These are phyloP conservation scores for Microcebus tavaratra DNA, from an alignment of 2,113 vertebrate genomes.

Conservation along the genomic window DNA sequence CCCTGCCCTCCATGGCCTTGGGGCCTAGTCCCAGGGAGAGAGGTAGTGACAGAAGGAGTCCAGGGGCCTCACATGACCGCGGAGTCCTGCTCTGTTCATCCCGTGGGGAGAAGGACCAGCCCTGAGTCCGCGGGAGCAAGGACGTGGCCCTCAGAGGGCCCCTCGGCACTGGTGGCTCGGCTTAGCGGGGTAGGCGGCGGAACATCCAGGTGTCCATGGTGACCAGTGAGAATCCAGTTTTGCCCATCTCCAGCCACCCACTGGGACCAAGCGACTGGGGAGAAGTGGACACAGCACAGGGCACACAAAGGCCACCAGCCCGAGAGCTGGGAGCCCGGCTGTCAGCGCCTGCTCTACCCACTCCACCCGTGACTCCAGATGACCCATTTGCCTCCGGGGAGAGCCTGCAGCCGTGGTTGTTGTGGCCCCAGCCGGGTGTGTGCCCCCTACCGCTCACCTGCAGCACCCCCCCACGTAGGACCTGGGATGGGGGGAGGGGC, in stretches of 20 bases:
- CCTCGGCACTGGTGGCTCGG: not conserved
- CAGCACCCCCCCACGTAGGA: not conserved
- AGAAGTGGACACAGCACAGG: fast-evolving
- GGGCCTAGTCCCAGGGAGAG: not conserved
- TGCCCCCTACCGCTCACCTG: not conserved
- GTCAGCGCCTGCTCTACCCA: fast-evolving
- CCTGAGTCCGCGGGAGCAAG: too few species aligned
- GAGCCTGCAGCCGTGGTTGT: not conserved
- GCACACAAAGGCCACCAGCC: not conserved
- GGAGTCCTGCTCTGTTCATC: not conserved
- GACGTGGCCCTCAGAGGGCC: fast-evolving
- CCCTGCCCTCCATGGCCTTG: not conserved
- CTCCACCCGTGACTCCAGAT: not conserved
- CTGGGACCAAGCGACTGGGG: not conserved
- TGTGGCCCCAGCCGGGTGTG: not conserved
- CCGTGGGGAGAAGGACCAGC: not conserved
- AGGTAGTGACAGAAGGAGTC: not conserved
- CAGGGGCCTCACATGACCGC: not conserved
- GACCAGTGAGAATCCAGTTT: not conserved
- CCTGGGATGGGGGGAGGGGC: not conserved
- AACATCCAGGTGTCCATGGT: fast-evolving
- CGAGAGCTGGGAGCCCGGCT: fast-evolving
- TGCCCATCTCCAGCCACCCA: not conserved
- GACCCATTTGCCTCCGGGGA: too few species aligned
- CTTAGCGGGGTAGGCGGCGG: fast-evolving